Evolutionary conservation across 2,113 vertebrate genomes (phyloP).

Genomic region (Aptenodytes patagonicus): DNA sequence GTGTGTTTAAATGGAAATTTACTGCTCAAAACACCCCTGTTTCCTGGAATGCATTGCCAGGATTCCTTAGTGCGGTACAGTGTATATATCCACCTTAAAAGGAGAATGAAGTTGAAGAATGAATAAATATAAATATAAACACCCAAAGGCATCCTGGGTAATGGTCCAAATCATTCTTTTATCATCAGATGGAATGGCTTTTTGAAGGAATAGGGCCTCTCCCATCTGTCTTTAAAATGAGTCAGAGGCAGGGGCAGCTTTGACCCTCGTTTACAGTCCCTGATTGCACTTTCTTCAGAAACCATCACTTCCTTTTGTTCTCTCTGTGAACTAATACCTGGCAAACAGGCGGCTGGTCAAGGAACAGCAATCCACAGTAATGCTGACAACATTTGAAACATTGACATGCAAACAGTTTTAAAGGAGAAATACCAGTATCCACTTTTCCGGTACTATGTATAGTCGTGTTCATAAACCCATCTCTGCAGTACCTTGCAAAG

Average conservation of each 20-base stretch:
- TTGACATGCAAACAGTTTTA: not conserved
- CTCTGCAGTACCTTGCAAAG: not conserved
- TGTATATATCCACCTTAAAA: not conserved
- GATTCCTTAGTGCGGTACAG: not conserved
- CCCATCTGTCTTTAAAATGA: not conserved
- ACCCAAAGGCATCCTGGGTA: not conserved
- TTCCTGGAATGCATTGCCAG: not conserved
- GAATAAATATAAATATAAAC: not conserved
- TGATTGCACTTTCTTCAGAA: not conserved
- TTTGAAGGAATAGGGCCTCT: not conserved
- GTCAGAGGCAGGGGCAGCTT: not conserved
- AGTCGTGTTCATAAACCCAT: not conserved
- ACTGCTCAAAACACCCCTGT: not conserved
- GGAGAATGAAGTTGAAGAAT: not conserved
- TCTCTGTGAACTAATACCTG: not conserved
- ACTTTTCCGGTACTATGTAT: not conserved
- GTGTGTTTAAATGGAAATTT: slow-evolving; percentile 16
- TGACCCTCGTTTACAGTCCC: not conserved
- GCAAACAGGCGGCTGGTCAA: not conserved
- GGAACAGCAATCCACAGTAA: not conserved
- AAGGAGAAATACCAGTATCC: not conserved
- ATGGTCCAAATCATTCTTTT: not conserved
- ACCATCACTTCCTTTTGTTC: not conserved
- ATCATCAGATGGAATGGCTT: not conserved
- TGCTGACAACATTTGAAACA: not conserved